A percentile compares a stretch with the other conserved stretches of the same genome.
phyloP scores from a whole-genome alignment of 2,113 vertebrate genomes.

The Calidris pugnax region DNA sequence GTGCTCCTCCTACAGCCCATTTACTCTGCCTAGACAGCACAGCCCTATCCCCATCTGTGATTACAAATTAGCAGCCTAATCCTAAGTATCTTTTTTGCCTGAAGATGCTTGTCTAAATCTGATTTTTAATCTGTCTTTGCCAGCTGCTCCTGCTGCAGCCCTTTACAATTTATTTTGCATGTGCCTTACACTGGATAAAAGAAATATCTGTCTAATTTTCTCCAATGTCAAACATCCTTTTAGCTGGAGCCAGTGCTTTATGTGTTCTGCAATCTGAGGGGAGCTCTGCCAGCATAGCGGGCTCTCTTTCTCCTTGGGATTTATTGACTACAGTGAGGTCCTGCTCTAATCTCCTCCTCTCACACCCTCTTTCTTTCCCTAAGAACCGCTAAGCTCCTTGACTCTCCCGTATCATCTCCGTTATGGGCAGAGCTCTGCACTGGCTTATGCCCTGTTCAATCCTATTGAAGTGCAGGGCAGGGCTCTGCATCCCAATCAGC shows the following conservation, averaged over 20 bases:
- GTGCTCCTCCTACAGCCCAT: neutral
- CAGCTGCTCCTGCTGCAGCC: constrained; percentile 46
- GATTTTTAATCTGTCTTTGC: constrained; percentile 41
- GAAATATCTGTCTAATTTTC: neutral
- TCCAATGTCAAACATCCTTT: neutral
- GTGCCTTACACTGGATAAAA: neutral
- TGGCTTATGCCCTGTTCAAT: neutral
- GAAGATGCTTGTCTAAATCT: constrained; percentile 1
- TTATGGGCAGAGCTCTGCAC: constrained; percentile 7
- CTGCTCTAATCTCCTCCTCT: constrained; percentile 38
- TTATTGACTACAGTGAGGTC: constrained; percentile 19
- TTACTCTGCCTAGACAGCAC: neutral
- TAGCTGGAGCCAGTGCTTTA: neutral
- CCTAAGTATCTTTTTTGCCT: neutral
- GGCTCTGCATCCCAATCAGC: neutral
- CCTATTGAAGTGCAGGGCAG: neutral
- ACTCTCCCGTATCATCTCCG: neutral
- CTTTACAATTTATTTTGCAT: neutral
- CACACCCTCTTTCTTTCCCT: constrained; percentile 15
- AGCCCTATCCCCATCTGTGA: neutral
- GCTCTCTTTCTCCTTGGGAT: constrained; percentile 9
- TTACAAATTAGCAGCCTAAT: constrained; percentile 42
- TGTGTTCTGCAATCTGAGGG: neutral
- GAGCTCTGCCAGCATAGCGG: neutral
- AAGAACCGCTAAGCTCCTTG: constrained; percentile 37